Percentiles rank a stretch among this genome's conserved stretches.
Conservation (phyloP, 92 coral and sea anemone species). For the Umimayanthus kanabou region DNA sequence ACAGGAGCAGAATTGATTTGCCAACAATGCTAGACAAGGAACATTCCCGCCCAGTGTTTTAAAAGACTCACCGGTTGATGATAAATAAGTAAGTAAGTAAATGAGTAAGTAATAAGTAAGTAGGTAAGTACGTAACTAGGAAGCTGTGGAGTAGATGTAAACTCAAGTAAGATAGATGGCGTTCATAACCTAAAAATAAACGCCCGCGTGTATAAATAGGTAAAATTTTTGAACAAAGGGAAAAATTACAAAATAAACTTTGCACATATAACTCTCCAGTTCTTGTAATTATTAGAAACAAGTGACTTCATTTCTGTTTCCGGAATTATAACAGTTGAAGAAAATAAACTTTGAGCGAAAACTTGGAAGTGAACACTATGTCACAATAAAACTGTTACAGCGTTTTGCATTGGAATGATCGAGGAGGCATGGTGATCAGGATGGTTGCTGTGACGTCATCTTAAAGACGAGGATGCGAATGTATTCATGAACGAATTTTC, state of each 20-base stretch:
- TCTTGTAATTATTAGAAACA: no score
- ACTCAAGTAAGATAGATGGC: not conserved
- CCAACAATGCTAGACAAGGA: not conserved
- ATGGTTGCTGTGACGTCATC: slow-evolving; percentile 14
- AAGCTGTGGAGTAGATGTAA: not conserved
- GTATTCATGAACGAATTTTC: not conserved
- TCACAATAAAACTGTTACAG: not conserved
- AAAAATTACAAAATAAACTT: not conserved
- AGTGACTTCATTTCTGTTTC: not conserved
- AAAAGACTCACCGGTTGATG: not conserved
- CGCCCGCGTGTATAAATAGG: not conserved
- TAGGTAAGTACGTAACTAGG: not conserved
- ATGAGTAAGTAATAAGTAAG: not conserved
- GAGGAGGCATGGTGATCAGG: slow-evolving; percentile 40
- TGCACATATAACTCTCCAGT: no score
- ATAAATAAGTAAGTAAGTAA: not conserved
- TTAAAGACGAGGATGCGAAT: not conserved
- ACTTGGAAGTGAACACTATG: not conserved
- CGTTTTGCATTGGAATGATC: slow-evolving; percentile 1
- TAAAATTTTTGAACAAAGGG: not conserved
- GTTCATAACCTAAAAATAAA: no score
- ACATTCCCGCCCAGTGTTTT: not conserved
- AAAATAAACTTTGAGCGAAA: no score
- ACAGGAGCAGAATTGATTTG: not conserved
- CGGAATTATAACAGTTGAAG: not conserved